Evolutionary conservation across 2,113 vertebrate species (phyloP), one percentile per base, ranked within the genome.

Genomic region (Trochalopteron elliotii): DNA sequence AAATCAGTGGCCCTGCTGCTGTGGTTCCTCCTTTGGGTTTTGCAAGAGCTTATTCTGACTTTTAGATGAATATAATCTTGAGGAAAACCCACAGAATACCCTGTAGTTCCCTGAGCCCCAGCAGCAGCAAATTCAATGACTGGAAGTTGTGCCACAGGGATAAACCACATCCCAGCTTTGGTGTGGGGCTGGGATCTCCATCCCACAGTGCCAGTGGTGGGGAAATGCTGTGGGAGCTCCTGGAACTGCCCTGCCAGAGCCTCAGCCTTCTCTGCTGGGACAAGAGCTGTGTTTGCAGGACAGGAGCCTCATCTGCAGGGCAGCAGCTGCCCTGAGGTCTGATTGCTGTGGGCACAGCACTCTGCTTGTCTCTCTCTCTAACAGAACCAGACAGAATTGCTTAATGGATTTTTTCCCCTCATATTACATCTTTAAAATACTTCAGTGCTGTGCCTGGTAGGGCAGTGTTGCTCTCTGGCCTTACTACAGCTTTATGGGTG

Each of bases 391-490:
- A 8, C 49, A 53, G 20, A 76, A 64, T 21, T 33, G 21, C 56
- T 83, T 18, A 3, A 60, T 78, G n/a, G 2, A 10, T 3, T 61
- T 22, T 11, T 5, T 3, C 6, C 2, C 1, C 9, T 30, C 0
- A 0, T 35, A 2, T 21, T 42, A 13, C 5, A 50, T 33, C 35
- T 76, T 60, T 47, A 42, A 70, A 67, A 61, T 27, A 21, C 13
- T 9, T 61, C 37, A 57, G 24, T 21, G 30, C 3, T 15, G 7
- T 5, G 25, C 3, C 35, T 24, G 7, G 25, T 2, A 35, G 71
- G 40, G 35, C 59, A 56, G 24, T 11, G 21, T 8, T 25, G 64
- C n/a, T 57, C 63, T 56, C 50, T 53, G 47, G 10, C 22, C 4
- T 44, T 70, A 28, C 37, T 75, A 6, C 56, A 92, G 42, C 52